These are phyloP conservation scores for Scaptomyza flava DNA, from an alignment of 2,888 invertebrate species.

Conservation along the genomic window DNA sequence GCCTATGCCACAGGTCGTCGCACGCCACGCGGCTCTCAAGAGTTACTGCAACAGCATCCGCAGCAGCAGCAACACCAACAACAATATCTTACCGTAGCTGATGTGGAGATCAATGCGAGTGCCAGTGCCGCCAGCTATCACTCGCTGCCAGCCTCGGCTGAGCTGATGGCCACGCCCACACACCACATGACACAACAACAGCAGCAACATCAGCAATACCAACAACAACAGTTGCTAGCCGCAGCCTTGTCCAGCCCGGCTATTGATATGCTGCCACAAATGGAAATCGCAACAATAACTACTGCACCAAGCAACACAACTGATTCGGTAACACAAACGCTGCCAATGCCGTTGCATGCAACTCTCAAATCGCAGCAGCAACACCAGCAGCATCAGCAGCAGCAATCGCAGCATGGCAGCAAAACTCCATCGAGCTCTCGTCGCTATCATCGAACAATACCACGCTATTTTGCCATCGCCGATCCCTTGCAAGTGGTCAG, in stretches of 20 bases:
- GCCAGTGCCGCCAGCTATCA: conserved; percentile 75
- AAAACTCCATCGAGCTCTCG: conserved; percentile 83
- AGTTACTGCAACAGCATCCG: conserved; percentile 61
- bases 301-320: conserved; percentile 44
- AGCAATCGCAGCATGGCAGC: conserved; percentile 43
- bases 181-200: conserved; percentile 57
- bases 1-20: conserved; percentile 57
- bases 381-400: conserved; percentile 22
- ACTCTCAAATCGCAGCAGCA: conserved; percentile 59
- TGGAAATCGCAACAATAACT: conserved; percentile 75
- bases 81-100: conserved; percentile 81
- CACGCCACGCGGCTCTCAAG: conserved; percentile 72
- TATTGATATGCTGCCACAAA: conserved; percentile 70
- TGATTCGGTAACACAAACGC: conserved; percentile 69
- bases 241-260: conserved; percentile 70
- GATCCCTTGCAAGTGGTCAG: conserved; percentile 77
- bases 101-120: conserved; percentile 79
- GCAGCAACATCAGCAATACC: conserved; percentile 51
- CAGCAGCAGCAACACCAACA: conserved; percentile 78
- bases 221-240: conserved; percentile 60
- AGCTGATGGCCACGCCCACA: conserved; percentile 72
- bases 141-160: conserved; percentile 55
- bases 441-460: conserved; percentile 84
- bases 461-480: conserved; percentile 83
- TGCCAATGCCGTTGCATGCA: conserved; percentile 68